These are phyloP conservation scores for Myrmecobius fasciatus DNA, from an alignment of 2,113 vertebrate species.

Conservation along the genomic window DNA sequence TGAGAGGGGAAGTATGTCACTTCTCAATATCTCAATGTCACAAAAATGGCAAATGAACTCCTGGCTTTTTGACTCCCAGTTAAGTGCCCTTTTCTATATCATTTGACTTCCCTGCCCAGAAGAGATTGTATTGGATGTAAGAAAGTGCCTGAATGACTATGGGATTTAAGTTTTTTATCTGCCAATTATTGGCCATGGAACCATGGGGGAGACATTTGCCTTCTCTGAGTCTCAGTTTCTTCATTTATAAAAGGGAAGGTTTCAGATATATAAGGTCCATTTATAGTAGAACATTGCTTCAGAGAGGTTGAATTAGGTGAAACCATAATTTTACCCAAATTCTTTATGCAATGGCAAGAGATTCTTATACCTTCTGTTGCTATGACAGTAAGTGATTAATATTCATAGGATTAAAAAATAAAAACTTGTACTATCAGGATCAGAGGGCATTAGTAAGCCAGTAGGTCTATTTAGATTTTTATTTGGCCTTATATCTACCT, in stretches of 20 bases:
- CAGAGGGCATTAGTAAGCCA: neutral
- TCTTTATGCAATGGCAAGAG: neutral
- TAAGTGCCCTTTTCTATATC: neutral
- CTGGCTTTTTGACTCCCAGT: neutral
- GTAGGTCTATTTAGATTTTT: neutral
- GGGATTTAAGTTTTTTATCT: neutral
- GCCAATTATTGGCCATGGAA: neutral
- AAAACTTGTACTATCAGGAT: neutral
- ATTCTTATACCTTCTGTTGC: neutral
- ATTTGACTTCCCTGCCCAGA: neutral
- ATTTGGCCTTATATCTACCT: neutral
- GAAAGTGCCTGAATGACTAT: neutral
- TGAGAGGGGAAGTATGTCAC: neutral
- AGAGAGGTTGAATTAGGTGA: neutral
- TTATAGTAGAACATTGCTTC: neutral
- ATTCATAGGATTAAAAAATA: neutral
- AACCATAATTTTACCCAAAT: neutral
- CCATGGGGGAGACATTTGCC: neutral
- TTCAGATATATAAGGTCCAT: neutral
- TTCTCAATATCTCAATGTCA: neutral
- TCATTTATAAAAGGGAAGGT: neutral
- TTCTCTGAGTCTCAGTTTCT: neutral
- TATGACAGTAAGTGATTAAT: neutral
- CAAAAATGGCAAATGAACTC: neutral
- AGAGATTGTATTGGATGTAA: neutral